Evolutionary conservation across 1,140 invertebrate species (phyloP).

Genomic region (Mizuhopecten yessoensis): DNA sequence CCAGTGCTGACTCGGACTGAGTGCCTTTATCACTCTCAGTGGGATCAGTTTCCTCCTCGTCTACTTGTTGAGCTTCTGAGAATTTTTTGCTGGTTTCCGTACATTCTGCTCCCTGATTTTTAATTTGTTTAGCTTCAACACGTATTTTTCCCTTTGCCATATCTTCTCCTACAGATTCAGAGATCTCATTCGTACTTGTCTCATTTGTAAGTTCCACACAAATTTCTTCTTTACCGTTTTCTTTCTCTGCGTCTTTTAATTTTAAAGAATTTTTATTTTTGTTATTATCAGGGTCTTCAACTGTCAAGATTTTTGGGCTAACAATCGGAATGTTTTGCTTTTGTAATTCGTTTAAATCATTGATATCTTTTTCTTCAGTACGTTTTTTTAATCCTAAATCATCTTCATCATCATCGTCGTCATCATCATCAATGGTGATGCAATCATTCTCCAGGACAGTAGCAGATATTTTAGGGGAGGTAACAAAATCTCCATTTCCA

Average conservation of each 20-base stretch:
- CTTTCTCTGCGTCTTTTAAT: constrained; percentile 22
- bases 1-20: background rate
- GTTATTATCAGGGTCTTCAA: background rate
- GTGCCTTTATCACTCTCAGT: background rate
- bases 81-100: background rate
- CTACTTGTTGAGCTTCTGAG: background rate
- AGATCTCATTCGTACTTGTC: background rate
- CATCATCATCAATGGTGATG: constrained; percentile 37
- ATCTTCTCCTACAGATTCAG: constrained; percentile 7
- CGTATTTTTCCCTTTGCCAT: background rate
- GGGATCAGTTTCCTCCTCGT: background rate
- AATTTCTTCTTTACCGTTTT: background rate
- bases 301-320: background rate
- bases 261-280: background rate
- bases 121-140: background rate
- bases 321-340: background rate
- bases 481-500: background rate
- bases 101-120: background rate
- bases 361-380: background rate
- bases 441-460: background rate
- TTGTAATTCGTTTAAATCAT: too few species aligned
- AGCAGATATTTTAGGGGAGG: too few species aligned
- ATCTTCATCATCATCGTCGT: background rate
- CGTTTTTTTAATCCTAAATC: background rate
- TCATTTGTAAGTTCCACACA: background rate